Base-by-base conservation (phyloP, 1,140 invertebrate species). In the Eriocheir sinensis region DNA sequence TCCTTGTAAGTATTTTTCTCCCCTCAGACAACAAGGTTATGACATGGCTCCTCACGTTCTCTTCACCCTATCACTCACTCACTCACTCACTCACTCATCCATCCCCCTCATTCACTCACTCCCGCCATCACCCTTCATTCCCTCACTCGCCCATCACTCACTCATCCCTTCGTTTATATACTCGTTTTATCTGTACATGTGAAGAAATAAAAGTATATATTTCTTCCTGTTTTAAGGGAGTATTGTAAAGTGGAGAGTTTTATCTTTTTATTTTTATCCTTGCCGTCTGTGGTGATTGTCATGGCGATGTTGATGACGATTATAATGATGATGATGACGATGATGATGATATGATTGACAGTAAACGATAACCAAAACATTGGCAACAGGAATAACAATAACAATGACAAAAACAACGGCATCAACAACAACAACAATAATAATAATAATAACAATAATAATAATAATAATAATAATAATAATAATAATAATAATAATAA, bases 261-360 rank as follows among this genome's bases (percentile, higher is more conserved):
- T n/a, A 72, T 72, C 60, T 72, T 53, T 53, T n/a, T n/a, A 17
- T 72, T 72, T 72, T 72, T n/a, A 72, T n/a, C 60, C 60, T 72
- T 72, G 27, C n/a, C 21, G 21, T 21, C 12, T 17, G 21, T 21
- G 8, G 34, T 90, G 27, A 32, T 34, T n/a, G n/a, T n/a, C n/a
- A n/a, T n/a, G n/a, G n/a, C n/a, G n/a, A n/a, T n/a, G n/a, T n/a
- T n/a, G n/a, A n/a, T n/a, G n/a, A n/a, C n/a, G n/a, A n/a, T n/a
- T n/a, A n/a, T n/a, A n/a, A n/a, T n/a, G n/a, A n/a, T n/a, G n/a
- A n/a, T n/a, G n/a, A n/a, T n/a, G n/a, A n/a, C n/a, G n/a, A n/a
- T n/a, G n/a, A n/a, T n/a, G n/a, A n/a, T n/a, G n/a, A n/a, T n/a
- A n/a, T n/a, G n/a, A n/a, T n/a, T n/a, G n/a, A n/a, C n/a, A n/a